Evolutionary conservation across 2,113 vertebrate genomes (phyloP).

Genomic region (Thermophis baileyi): DNA sequence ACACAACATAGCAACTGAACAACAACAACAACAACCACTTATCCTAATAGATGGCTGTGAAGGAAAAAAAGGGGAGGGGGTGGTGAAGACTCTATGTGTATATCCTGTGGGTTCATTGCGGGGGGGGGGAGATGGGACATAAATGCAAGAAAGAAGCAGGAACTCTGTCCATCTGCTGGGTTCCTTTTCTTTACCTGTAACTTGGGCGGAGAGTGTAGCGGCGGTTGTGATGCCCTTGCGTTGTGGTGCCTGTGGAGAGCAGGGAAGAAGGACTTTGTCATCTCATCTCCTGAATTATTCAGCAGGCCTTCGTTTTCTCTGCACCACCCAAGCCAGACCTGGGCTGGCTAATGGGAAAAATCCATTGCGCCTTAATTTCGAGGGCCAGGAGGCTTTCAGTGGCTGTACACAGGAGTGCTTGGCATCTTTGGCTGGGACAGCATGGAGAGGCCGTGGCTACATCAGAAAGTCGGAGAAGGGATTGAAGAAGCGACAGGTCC

Average conservation of each 20-base stretch:
- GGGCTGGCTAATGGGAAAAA: constrained; percentile 66
- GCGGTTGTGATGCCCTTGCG: not conserved
- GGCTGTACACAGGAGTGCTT: constrained; percentile 12
- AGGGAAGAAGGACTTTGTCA: constrained; percentile 39
- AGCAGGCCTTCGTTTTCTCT: constrained; percentile 52
- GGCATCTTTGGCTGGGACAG: not conserved
- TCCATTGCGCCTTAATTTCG: constrained; percentile 63
- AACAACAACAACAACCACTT: not conserved
- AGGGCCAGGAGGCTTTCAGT: constrained; percentile 41
- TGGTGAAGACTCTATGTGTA: not conserved
- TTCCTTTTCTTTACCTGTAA: not conserved
- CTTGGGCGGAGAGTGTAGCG: not conserved
- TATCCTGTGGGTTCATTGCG: not conserved
- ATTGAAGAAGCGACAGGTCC: not conserved
- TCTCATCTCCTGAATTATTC: constrained; percentile 68
- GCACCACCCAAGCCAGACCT: constrained; percentile 52
- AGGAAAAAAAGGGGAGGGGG: not conserved
- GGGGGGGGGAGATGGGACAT: not conserved
- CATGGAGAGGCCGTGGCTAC: not conserved
- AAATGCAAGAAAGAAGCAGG: not conserved
- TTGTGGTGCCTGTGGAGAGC: not conserved
- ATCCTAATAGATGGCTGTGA: not conserved
- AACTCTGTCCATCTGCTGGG: not conserved
- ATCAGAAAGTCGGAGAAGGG: not conserved
- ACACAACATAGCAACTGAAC: not conserved